phyloP scores from a whole-genome alignment of 2,797 vertebrate genomes.

The Mormyrops attenuatus region DNA sequence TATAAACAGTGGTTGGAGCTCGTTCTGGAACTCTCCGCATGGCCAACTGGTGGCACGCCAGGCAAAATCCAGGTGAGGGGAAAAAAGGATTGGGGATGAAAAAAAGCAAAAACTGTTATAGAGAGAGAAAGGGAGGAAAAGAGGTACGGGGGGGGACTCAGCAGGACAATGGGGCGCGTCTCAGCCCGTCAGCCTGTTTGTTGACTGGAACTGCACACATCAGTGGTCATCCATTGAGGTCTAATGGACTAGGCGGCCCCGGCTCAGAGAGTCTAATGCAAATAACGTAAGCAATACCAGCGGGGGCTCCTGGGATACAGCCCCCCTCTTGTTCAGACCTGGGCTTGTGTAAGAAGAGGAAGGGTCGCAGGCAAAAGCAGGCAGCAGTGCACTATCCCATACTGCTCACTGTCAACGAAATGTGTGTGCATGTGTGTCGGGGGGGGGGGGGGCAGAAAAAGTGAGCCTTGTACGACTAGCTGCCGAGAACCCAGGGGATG shows the following conservation, averaged over 20 bases:
- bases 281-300: slow-evolving; percentile 30
- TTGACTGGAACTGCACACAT: slow-evolving; percentile 29
- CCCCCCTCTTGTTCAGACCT: slow-evolving; percentile 7
- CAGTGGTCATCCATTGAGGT: slow-evolving; percentile 33
- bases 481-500: background rate
- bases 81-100: background rate
- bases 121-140: background rate
- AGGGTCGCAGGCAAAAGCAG: slow-evolving; percentile 9
- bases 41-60: background rate
- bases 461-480: background rate
- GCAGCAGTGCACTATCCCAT: background rate
- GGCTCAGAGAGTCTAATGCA: slow-evolving; percentile 28
- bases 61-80: background rate
- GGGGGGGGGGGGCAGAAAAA: background rate
- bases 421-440: background rate
- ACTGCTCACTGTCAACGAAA: background rate
- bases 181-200: slow-evolving; percentile 10
- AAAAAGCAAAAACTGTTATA: background rate
- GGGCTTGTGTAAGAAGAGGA: slow-evolving; percentile 13
- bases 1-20: background rate
- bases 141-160: background rate
- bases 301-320: slow-evolving; percentile 18
- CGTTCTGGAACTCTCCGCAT: background rate
- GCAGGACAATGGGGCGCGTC: slow-evolving; percentile 5
- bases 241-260: slow-evolving; percentile 39